Conservation (phyloP, 2,888 invertebrate species). For the Sesamia inferens region DNA sequence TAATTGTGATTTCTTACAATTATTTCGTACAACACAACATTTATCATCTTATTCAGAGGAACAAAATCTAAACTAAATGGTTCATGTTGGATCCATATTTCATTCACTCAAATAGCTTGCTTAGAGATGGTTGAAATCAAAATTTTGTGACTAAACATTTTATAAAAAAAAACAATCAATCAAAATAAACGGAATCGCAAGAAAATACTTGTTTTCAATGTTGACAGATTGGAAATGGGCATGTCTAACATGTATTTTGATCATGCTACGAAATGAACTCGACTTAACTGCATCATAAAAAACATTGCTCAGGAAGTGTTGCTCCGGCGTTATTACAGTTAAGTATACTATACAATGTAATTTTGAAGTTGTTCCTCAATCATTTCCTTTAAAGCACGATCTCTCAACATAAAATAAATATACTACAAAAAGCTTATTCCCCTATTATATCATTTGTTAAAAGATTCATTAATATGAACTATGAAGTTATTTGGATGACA, state of each 20-base stretch:
- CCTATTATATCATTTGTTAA: slow-evolving; percentile 65
- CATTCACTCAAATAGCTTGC: slow-evolving; percentile 43
- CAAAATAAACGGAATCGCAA: slow-evolving; percentile 2
- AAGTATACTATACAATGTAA: slow-evolving; percentile 52
- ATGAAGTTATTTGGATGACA: slow-evolving; percentile 61
- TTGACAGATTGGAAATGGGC: not conserved
- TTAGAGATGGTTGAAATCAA: slow-evolving; percentile 7
- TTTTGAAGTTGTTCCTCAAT: slow-evolving; percentile 63
- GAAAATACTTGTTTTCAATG: slow-evolving; percentile 7
- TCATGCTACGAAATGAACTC: not conserved
- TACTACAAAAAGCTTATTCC: slow-evolving; percentile 74
- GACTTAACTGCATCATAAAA: not conserved
- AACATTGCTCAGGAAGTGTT: not conserved
- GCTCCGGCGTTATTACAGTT: slow-evolving; percentile 14
- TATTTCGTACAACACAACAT: slow-evolving; percentile 79
- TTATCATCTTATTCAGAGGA: slow-evolving; percentile 68
- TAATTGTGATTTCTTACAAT: slow-evolving; percentile 82
- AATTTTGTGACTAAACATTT: slow-evolving; percentile 17
- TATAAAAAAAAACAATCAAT: too few relatives aligned
- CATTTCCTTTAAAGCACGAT: slow-evolving; percentile 73
- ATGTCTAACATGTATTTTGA: not conserved
- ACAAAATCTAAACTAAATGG: slow-evolving; percentile 52
- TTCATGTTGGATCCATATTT: slow-evolving; percentile 54
- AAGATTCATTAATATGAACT: slow-evolving; percentile 59
- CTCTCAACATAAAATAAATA: slow-evolving; percentile 83